phyloP scores from a whole-genome alignment of 2,888 invertebrate species.

The Drosophila suboccidentalis region DNA sequence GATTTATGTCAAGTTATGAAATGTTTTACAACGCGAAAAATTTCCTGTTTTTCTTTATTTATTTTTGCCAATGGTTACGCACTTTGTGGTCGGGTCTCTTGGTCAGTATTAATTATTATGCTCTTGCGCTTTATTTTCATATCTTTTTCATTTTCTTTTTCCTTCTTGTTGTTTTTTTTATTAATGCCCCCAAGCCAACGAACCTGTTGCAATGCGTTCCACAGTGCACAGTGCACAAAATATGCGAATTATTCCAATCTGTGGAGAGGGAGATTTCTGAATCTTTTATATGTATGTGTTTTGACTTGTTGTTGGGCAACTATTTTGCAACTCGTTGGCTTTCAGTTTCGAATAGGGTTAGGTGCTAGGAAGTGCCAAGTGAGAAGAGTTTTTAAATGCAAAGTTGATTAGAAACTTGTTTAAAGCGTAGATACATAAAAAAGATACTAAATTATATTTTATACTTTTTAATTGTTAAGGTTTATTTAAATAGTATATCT shows the following conservation, averaged over 20 bases:
- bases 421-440: background rate
- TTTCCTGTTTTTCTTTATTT: slow-evolving; percentile 68
- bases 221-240: slow-evolving; percentile 38
- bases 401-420: slow-evolving; percentile 19
- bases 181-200: slow-evolving; percentile 33
- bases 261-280: slow-evolving; percentile 7
- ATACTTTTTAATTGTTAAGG: no score
- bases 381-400: slow-evolving; percentile 3
- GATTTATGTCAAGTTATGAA: slow-evolving; percentile 71
- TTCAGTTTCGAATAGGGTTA: slow-evolving; percentile 14
- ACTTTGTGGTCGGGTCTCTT: slow-evolving; percentile 49
- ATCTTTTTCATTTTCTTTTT: slow-evolving; percentile 17
- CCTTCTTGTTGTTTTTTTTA: slow-evolving; percentile 25
- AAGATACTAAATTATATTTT: background rate
- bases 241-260: slow-evolving; percentile 19
- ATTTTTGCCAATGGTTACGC: slow-evolving; percentile 57
- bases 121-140: slow-evolving; percentile 39
- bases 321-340: slow-evolving; percentile 26
- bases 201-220: slow-evolving; percentile 71
- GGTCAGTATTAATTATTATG: slow-evolving; percentile 70
- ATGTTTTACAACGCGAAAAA: slow-evolving; percentile 54
- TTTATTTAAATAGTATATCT: no score
- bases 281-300: slow-evolving; percentile 11
- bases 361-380: slow-evolving; percentile 12
- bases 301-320: slow-evolving; percentile 18